These are phyloP conservation scores for Ochropacha duplaris DNA, from an alignment of 2,888 invertebrate species.

Conservation along the genomic window DNA sequence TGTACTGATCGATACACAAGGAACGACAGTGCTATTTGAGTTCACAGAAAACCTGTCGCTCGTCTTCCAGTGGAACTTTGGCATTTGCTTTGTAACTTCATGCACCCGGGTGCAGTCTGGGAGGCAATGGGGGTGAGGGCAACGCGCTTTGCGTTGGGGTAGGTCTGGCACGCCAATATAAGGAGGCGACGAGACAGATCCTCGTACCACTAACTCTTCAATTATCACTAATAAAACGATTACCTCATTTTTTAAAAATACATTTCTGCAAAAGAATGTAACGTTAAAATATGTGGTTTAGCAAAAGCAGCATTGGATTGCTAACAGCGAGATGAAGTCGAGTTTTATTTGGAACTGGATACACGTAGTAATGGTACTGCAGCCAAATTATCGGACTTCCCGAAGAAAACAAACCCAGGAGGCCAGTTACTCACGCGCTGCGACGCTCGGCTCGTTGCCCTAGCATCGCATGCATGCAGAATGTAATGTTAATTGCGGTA, in stretches of 20 bases:
- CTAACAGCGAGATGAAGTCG: not conserved
- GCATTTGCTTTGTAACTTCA: slow-evolving; percentile 40
- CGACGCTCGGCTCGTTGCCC: slow-evolving; percentile 39
- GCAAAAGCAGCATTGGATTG: slow-evolving; percentile 33
- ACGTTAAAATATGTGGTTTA: fast-evolving
- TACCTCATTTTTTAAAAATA: slow-evolving; percentile 10
- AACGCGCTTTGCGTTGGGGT: slow-evolving; percentile 66
- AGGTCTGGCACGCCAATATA: slow-evolving; percentile 60
- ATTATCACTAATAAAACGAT: slow-evolving; percentile 31
- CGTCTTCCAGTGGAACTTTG: slow-evolving; percentile 12
- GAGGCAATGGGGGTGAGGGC: slow-evolving; percentile 31
- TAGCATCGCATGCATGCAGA: slow-evolving; percentile 11
- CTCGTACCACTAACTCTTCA: slow-evolving; percentile 37
- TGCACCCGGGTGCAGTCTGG: slow-evolving; percentile 44
- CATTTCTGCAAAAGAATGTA: slow-evolving; percentile 30
- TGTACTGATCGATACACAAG: not conserved
- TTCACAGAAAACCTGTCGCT: slow-evolving; percentile 4
- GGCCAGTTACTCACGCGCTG: slow-evolving; percentile 46
- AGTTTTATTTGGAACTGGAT: slow-evolving; percentile 8
- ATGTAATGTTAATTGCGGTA: not conserved
- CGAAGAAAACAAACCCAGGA: slow-evolving; percentile 61
- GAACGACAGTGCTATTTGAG: not conserved
- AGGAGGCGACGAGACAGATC: slow-evolving; percentile 54
- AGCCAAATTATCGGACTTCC: slow-evolving; percentile 67
- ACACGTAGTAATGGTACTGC: slow-evolving; percentile 41